A percentile compares a stretch with the other conserved stretches of the same genome.
These are phyloP conservation scores for Eustalomyia histrio DNA, from an alignment of 2,888 invertebrate species.

Conservation along the genomic window DNA sequence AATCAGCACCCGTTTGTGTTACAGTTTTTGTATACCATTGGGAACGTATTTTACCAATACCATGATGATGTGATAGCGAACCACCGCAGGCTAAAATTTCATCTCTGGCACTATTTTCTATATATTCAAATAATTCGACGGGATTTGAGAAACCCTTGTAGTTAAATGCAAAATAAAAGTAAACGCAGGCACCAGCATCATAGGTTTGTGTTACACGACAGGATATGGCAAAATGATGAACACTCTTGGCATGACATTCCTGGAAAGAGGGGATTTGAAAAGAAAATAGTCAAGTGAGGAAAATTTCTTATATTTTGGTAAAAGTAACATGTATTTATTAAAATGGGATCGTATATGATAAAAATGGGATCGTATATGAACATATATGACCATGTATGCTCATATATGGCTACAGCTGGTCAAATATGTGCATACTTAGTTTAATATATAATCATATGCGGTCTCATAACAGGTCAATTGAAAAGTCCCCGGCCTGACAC, in stretches of 20 bases:
- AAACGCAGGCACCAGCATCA: constrained; percentile 97
- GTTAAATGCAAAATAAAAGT: constrained; percentile 95
- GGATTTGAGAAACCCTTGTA: constrained; percentile 84
- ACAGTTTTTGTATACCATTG: constrained; percentile 93
- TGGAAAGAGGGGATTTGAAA: constrained; percentile 59
- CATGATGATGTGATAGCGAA: constrained; percentile 97
- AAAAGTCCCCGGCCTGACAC: too few relatives aligned
- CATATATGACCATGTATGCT: too few relatives aligned
- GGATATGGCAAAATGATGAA: constrained; percentile 85
- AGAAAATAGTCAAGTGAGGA: too few relatives aligned
- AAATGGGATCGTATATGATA: too few relatives aligned
- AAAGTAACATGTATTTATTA: too few relatives aligned
- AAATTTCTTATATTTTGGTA: too few relatives aligned
- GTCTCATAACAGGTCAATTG: too few relatives aligned
- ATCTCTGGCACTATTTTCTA: constrained; percentile 93
- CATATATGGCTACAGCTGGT: too few relatives aligned
- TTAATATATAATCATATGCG: too few relatives aligned
- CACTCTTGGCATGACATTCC: constrained; percentile 83
- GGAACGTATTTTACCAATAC: constrained; percentile 94
- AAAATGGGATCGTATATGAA: too few relatives aligned
- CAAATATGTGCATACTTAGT: too few relatives aligned
- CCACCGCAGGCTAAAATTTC: constrained; percentile 91
- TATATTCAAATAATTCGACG: constrained; percentile 89
- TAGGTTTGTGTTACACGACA: constrained; percentile 97
- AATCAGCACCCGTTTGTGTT: constrained; percentile 87